Evolutionary conservation across 2,888 invertebrate genomes (phyloP).

Genomic region (Tiliacea citrago): DNA sequence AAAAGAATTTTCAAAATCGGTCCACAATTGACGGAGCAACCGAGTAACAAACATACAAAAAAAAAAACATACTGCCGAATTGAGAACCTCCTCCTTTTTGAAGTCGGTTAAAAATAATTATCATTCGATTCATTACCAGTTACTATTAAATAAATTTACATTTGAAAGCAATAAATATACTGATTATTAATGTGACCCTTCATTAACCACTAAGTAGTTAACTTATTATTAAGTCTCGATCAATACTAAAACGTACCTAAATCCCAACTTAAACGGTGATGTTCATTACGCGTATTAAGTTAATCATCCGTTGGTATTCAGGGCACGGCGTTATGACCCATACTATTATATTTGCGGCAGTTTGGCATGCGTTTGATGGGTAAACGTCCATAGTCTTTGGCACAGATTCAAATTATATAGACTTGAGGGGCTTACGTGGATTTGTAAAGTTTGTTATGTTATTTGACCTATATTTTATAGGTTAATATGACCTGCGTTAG

Average conservation of each 20-base stretch:
- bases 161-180: too few relatives aligned
- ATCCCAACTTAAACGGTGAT: slow-evolving; percentile 44
- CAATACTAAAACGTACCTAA: slow-evolving; percentile 5
- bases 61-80: too few relatives aligned
- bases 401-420: slow-evolving; percentile 63
- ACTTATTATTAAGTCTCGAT: neutral
- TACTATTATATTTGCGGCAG: slow-evolving; percentile 52
- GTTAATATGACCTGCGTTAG: neutral
- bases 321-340: slow-evolving; percentile 29
- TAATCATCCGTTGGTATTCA: slow-evolving; percentile 56
- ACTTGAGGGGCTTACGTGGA: slow-evolving; percentile 43
- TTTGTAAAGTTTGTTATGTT: slow-evolving; percentile 34
- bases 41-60: too few relatives aligned
- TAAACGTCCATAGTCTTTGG: slow-evolving; percentile 63
- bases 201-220: neutral
- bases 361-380: slow-evolving; percentile 62
- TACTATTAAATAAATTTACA: too few relatives aligned
- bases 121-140: too few relatives aligned
- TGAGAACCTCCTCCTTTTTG: too few relatives aligned
- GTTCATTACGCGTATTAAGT: slow-evolving; percentile 60
- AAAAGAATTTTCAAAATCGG: too few relatives aligned
- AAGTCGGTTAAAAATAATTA: too few relatives aligned
- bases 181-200: neutral
- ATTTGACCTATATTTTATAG: slow-evolving; percentile 12
- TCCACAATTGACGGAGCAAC: too few relatives aligned